Evolutionary conservation across 2,113 vertebrate species (phyloP).

Genomic region (Prunella fulvescens): DNA sequence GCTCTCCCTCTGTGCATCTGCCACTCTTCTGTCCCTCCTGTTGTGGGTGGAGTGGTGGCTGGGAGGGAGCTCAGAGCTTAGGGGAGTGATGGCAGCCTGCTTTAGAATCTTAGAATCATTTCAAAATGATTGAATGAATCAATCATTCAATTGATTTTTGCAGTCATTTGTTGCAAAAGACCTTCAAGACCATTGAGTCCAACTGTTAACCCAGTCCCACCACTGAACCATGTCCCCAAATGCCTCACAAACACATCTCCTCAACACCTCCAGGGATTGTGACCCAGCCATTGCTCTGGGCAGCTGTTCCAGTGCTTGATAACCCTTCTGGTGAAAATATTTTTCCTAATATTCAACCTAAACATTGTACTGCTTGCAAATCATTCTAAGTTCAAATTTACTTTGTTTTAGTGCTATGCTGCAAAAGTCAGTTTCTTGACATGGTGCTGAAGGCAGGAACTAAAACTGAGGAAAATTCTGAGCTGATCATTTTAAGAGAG

Average conservation of each 20-base stretch:
- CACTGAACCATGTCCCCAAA: neutral
- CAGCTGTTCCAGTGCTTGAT: neutral
- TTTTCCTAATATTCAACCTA: neutral
- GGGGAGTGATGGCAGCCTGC: neutral
- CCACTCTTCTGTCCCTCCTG: neutral
- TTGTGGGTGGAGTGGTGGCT: neutral
- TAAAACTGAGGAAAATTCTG: neutral
- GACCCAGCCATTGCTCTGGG: neutral
- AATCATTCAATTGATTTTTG: too few species aligned
- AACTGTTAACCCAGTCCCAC: neutral
- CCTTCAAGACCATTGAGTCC: fast-evolving
- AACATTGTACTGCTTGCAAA: neutral
- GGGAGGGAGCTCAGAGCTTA: neutral
- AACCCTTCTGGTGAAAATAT: neutral
- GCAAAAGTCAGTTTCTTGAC: neutral
- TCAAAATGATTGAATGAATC: too few species aligned
- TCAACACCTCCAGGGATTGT: neutral
- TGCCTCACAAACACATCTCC: too few species aligned
- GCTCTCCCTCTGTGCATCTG: neutral
- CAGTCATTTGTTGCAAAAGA: neutral
- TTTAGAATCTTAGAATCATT: neutral
- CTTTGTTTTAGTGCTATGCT: neutral
- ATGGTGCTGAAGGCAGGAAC: neutral
- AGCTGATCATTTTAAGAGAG: neutral
- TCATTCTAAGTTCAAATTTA: neutral